phyloP scores from a whole-genome alignment of 2,888 invertebrate genomes.

The Calameuta filiformis region DNA sequence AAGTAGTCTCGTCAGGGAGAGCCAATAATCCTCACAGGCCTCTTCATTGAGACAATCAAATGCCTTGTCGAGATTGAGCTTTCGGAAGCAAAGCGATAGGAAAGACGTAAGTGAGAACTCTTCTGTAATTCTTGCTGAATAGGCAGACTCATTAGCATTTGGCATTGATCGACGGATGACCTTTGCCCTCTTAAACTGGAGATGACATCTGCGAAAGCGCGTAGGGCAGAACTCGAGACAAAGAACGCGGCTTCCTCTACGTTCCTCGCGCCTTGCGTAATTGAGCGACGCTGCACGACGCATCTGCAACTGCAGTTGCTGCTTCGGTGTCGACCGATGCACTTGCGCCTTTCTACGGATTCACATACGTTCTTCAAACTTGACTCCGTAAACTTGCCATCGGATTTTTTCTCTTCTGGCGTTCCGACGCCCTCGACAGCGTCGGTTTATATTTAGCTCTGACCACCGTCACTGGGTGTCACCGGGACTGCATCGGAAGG shows the following conservation, averaged over 20 bases:
- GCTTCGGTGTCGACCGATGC: not conserved
- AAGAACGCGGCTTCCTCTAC: not conserved
- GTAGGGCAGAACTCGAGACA: not conserved
- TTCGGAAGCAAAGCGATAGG: not conserved
- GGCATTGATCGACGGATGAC: not conserved
- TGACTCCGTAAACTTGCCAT: conserved; percentile 12
- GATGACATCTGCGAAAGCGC: not conserved
- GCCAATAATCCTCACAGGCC: not conserved
- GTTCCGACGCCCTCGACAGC: not conserved
- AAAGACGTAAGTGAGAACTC: not conserved
- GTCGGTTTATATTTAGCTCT: not conserved
- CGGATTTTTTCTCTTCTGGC: not conserved
- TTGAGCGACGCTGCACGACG: not conserved
- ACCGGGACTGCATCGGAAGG: not conserved
- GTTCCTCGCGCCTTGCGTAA: not conserved
- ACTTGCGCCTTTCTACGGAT: not conserved
- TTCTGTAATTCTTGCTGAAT: not conserved
- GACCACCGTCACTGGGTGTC: not conserved
- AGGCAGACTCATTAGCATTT: not conserved
- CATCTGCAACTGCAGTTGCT: conserved; percentile 31
- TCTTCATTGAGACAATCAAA: not conserved
- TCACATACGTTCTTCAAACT: conserved; percentile 22
- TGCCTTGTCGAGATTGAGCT: not conserved
- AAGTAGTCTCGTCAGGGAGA: conserved; percentile 15
- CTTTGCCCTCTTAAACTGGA: not conserved